Conservation (phyloP, 2,888 invertebrate genomes). For the Eristalinus sepulchralis region DNA sequence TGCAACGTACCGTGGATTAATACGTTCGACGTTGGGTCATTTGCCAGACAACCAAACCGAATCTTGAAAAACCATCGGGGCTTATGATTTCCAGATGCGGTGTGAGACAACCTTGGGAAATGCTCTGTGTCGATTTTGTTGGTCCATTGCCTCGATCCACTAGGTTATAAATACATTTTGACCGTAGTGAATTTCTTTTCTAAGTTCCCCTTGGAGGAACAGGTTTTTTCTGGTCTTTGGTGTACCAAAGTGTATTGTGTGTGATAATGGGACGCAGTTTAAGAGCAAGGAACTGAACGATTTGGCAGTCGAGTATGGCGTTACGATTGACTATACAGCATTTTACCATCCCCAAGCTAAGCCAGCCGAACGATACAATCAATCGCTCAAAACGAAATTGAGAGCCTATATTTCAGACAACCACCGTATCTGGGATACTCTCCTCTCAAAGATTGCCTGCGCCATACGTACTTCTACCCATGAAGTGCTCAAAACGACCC, state of each 20-base stretch:
- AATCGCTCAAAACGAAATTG: slow-evolving; percentile 5
- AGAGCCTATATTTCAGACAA: slow-evolving; percentile 18
- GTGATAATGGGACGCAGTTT: slow-evolving; percentile 13
- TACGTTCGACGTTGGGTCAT: background rate
- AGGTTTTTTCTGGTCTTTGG: background rate
- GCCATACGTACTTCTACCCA: slow-evolving; percentile 20
- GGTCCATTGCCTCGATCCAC: slow-evolving; percentile 38
- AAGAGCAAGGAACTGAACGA: background rate
- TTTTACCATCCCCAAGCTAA: slow-evolving; percentile 36
- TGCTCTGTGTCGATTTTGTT: slow-evolving; percentile 28
- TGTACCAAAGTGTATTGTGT: background rate
- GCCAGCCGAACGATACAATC: slow-evolving; percentile 2
- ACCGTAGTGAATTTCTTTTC: slow-evolving; percentile 39
- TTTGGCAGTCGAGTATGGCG: background rate
- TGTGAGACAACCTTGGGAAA: slow-evolving; percentile 26
- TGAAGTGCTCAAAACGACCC: slow-evolving; percentile 1
- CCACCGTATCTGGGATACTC: slow-evolving; percentile 18
- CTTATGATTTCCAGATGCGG: background rate
- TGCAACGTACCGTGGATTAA: background rate
- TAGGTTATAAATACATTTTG: slow-evolving; percentile 11
- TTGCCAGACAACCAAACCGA: background rate
- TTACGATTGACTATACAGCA: background rate
- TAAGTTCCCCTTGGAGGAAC: slow-evolving; percentile 12
- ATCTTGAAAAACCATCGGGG: background rate
- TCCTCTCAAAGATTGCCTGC: slow-evolving; percentile 8